Percentiles rank a stretch among this genome's conserved stretches.
phyloP scores from a whole-genome alignment of 2,888 invertebrate genomes.

The Lucinisca nassula region DNA sequence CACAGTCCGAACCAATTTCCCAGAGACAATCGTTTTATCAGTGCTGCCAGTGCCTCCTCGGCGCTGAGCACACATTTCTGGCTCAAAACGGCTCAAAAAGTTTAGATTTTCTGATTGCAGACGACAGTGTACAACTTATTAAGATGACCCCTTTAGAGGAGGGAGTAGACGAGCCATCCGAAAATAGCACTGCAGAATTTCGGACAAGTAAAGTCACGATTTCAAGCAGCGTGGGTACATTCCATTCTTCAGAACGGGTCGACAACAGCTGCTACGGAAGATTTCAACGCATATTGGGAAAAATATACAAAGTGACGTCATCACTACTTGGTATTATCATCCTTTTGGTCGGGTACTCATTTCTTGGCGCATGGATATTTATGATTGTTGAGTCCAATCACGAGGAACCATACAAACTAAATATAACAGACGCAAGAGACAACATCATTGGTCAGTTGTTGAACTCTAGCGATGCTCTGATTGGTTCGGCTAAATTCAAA shows the following conservation, averaged over 20 bases:
- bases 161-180: neutral
- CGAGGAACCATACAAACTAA: constrained; percentile 93
- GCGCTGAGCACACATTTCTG: neutral
- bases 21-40: too few relatives aligned
- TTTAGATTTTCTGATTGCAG: constrained; percentile 37
- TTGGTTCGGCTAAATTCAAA: constrained; percentile 64
- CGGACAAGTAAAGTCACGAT: neutral
- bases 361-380: constrained; percentile 94
- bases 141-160: constrained; percentile 55
- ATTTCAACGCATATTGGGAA: constrained; percentile 41
- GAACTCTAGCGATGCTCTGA: constrained; percentile 87
- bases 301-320: constrained; percentile 56
- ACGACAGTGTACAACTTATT: constrained; percentile 38
- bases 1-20: neutral
- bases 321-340: constrained; percentile 92
- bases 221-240: constrained; percentile 11
- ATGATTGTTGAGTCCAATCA: constrained; percentile 94
- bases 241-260: constrained; percentile 36
- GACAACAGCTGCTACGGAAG: constrained; percentile 54
- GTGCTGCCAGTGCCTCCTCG: too few relatives aligned
- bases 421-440: constrained; percentile 92
- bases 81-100: too few relatives aligned
- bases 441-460: constrained; percentile 95
- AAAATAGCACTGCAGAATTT: neutral
- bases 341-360: constrained; percentile 93